Conservation (phyloP, 2,888 invertebrate genomes). For the Chalcosyrphus nemorum region DNA sequence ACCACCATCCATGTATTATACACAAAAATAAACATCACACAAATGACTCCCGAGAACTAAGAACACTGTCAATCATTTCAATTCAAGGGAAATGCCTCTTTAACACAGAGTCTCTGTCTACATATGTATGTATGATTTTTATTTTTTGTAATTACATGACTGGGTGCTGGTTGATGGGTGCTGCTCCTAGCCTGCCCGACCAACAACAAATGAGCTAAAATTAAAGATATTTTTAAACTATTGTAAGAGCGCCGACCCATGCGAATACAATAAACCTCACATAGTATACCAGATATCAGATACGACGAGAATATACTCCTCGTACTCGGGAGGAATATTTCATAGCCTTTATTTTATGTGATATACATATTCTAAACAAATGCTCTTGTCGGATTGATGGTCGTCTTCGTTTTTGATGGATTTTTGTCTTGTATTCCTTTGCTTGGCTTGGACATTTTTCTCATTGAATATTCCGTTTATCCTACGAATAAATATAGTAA, state of each 20-base stretch:
- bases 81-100: conserved; percentile 52
- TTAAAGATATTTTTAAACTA: conserved; percentile 67
- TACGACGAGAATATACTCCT: conserved; percentile 17
- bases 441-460: conserved; percentile 12
- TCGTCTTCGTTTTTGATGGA: conserved; percentile 25
- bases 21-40: conserved; percentile 56
- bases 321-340: conserved; percentile 37
- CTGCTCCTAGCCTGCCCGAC: conserved; percentile 35
- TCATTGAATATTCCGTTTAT: not conserved
- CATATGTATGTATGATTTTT: conserved; percentile 1
- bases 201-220: conserved; percentile 65
- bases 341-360: conserved; percentile 18
- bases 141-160: conserved; percentile 56
- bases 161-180: no score
- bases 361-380: conserved; percentile 39
- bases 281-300: not conserved
- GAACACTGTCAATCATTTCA: conserved; percentile 64
- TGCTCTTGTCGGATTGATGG: not conserved
- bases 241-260: conserved; percentile 48
- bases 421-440: conserved; percentile 13
- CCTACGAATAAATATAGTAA: not conserved
- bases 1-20: conserved; percentile 25
- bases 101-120: conserved; percentile 13
- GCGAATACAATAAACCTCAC: conserved; percentile 45
- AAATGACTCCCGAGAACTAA: conserved; percentile 49